Evolutionary conservation across 2,888 invertebrate species (phyloP), one percentile per base, ranked within the genome.

Genomic region (Oegoconia quadripuncta): DNA sequence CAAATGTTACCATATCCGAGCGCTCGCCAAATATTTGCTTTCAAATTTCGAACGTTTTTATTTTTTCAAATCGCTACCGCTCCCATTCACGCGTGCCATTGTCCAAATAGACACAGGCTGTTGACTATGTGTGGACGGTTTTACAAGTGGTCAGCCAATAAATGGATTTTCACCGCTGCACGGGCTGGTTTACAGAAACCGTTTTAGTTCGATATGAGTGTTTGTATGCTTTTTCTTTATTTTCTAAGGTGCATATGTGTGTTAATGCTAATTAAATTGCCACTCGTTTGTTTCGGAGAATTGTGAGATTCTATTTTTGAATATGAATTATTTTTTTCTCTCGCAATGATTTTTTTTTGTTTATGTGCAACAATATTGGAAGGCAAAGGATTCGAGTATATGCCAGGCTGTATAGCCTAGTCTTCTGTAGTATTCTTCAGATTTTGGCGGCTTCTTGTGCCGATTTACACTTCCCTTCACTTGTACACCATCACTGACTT

Each of bases 1-100:
- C n/a, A n/a, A n/a, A n/a, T n/a, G n/a, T 23, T 9, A 23, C 23
- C 8, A 8, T 23, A 23, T 23, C 23, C 9, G n/a, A 23, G 23
- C 9, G 9, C 11, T 23, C 23, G 11, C 23, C 23, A 23, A 23
- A 23, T 11, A 23, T n/a, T n/a, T n/a, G n/a, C n/a, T n/a, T 32
- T 14, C 11, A 32, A 38, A 32, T 38, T 38, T 33, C 27, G 30
- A 38, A 38, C 18, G 16, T 31, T n/a, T 32, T 43, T 30, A 29
- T 30, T 34, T 18, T 22, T 34, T 25, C n/a, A 12, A 37, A 41
- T 39, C 52, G 55, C 61, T 53, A 53, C 62, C 53, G 54, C 51
- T 53, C 46, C 41, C 49, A 50, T 56, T 55, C 39, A 39, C 49
- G 55, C 65, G 61, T 66, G 70, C 66, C 61, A 42, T 49, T 54